Conservation (phyloP, 2,113 vertebrate species). For the Bubo blakistoni region DNA sequence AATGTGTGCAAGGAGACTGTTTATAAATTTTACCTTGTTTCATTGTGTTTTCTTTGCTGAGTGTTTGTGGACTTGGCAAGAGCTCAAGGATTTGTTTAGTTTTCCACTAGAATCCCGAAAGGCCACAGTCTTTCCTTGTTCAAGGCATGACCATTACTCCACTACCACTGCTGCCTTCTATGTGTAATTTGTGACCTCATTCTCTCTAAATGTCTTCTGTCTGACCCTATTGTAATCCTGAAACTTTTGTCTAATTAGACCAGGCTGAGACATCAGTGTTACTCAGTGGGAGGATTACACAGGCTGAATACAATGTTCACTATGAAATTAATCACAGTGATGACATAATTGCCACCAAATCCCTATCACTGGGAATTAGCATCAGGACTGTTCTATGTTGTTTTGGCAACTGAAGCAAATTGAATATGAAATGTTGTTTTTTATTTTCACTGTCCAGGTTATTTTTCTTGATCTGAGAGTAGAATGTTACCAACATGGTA, state of each 20-base stretch:
- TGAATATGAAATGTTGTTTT: not conserved
- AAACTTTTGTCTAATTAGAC: not conserved
- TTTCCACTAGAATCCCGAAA: not conserved
- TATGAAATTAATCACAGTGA: not conserved
- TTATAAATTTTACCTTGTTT: not conserved
- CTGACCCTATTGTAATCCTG: not conserved
- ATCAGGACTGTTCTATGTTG: not conserved
- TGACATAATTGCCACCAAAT: not conserved
- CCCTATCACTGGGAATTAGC: not conserved
- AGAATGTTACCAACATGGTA: not conserved
- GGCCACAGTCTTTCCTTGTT: not conserved
- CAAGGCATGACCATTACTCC: not conserved
- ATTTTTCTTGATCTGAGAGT: not conserved
- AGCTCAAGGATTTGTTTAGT: not conserved
- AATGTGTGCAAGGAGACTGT: not conserved
- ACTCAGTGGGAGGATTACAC: not conserved
- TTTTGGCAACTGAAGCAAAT: not conserved
- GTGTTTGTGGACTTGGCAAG: not conserved
- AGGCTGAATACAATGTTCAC: not conserved
- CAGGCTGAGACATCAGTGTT: not conserved
- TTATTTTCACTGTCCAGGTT: not conserved
- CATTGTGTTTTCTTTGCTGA: not conserved
- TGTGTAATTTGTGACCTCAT: not conserved
- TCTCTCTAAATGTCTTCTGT: not conserved
- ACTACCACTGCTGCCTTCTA: not conserved